Conservation (phyloP, 2,888 invertebrate species). For the Watsonalla cultraria region DNA sequence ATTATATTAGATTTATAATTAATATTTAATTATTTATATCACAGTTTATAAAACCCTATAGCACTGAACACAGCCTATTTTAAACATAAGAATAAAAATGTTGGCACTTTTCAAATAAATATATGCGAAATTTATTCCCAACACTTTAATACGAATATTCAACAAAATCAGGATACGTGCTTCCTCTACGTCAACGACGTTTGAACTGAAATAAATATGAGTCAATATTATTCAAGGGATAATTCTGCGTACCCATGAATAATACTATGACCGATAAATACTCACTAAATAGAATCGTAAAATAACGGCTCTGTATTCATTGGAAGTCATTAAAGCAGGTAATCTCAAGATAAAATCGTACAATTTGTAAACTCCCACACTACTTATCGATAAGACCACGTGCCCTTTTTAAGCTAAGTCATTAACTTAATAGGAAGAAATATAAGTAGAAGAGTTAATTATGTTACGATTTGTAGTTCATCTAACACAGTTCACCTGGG, state of each 20-base stretch:
- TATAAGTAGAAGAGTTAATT: no score
- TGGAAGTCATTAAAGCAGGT: neutral
- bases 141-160: no score
- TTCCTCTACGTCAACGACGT: neutral
- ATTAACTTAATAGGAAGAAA: no score
- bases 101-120: neutral
- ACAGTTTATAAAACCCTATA: no score
- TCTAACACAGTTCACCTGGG: no score
- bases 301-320: neutral
- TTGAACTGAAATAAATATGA: slow-evolving; percentile 1
- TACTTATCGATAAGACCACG: no score
- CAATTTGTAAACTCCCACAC: no score
- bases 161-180: neutral
- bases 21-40: no score
- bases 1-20: no score
- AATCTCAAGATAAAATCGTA: neutral
- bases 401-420: no score
- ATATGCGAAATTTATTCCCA: no score
- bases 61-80: neutral
- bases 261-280: neutral
- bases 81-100: neutral
- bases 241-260: slow-evolving; percentile 1
- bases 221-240: slow-evolving; percentile 1
- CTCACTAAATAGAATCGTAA: neutral
- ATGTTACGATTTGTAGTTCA: no score